Evolutionary conservation across 2,888 invertebrate genomes (phyloP), one percentile per base, ranked within the genome.

Genomic region (Meganola albula): DNA sequence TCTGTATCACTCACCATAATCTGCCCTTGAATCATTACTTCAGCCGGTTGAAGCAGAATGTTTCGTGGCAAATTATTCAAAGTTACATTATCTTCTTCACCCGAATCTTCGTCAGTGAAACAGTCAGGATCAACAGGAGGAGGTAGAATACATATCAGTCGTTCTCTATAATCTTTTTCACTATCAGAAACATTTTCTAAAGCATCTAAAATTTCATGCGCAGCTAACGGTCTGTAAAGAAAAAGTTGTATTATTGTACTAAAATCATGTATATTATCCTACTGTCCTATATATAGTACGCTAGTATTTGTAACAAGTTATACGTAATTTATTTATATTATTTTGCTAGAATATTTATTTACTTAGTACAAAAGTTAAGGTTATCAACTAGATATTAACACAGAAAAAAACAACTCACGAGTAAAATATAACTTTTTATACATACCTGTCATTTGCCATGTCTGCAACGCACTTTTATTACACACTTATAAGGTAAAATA

Each of bases 21-120:
- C 31, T 44, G 31, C 14, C 34, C 37, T 45, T 48, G 48, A 33
- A 35, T 43, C 31, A 34, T 29, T 38, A 41, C 39, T 45, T 43
- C 42, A 31, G 40, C 43, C 31, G 43, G 41, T 47, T 44, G 42
- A 43, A 45, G 43, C 29, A 43, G 37, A 34, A 48, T 42, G 37
- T 44, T 45, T 48, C 42, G 33, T 39, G 44, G 50, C 33, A 47
- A 42, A 31, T 50, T 50, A 37, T 50, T 49, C 35, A 49, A 22
- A 22, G 40, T 43, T 28, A 51, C 44, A 40, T 41, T 44, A 44
- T 46, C 40, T 41, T 48, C 39, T 34, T 45, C 48, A 21, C 42
- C 44, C 36, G 42, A 48, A 39, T 48, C 48, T 40, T 51, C 47
- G 28, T 45, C 47, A 44, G 48, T 44, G 39, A 29, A 40, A 23